Evolutionary conservation across 2,888 invertebrate genomes (phyloP).

Genomic region (Macrophya alboannulata): DNA sequence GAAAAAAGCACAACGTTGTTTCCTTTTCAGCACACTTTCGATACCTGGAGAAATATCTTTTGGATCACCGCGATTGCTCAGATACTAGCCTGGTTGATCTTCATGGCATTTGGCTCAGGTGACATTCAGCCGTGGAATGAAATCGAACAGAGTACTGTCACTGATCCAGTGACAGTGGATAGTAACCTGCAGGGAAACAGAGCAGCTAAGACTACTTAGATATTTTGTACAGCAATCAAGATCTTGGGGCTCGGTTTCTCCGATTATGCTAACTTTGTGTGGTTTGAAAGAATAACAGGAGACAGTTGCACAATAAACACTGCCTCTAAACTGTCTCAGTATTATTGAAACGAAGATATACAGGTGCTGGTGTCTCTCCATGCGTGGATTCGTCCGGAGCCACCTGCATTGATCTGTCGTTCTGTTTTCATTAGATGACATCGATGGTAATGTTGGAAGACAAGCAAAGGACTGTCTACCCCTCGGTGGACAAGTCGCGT

Average conservation of each 20-base stretch:
- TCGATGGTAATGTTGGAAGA: conserved; percentile 10
- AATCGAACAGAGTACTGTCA: background rate
- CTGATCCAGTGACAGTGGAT: background rate
- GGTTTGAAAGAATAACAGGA: no score
- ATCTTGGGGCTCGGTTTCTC: background rate
- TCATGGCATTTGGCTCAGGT: conserved; percentile 72
- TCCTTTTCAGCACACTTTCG: conserved; percentile 72
- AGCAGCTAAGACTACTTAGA: conserved; percentile 6
- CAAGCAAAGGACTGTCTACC: background rate
- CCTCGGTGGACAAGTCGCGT: background rate
- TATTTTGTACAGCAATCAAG: background rate
- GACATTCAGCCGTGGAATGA: conserved; percentile 76
- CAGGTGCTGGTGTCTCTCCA: conserved; percentile 2
- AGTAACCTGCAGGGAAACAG: background rate
- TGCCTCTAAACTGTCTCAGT: background rate
- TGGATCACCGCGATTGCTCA: conserved; percentile 72
- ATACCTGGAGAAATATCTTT: conserved; percentile 72
- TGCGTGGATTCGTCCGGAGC: background rate
- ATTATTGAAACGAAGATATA: conserved; percentile 8
- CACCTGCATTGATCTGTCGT: conserved; percentile 8
- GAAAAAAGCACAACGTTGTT: background rate
- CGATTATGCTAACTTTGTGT: background rate
- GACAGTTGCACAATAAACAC: conserved; percentile 4
- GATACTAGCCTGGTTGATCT: conserved; percentile 70
- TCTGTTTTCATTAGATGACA: background rate